Conservation (phyloP, 1,140 invertebrate species). For the Eueides isabella region DNA sequence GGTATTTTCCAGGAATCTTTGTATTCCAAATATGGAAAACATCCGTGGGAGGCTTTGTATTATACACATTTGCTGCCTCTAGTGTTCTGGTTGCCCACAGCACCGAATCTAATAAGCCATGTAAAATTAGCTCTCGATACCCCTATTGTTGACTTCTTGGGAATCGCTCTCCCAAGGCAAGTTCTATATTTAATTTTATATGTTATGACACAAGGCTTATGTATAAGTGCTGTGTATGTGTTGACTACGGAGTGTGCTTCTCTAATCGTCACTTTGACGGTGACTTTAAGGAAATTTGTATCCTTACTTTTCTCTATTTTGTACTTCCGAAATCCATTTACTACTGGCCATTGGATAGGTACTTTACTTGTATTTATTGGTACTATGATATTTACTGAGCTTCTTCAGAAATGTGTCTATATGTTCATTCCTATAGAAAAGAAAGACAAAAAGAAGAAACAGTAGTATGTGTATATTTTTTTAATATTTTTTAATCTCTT, state of each 20-base stretch:
- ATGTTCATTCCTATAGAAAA: constrained; percentile 53
- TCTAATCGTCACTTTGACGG: constrained; percentile 96
- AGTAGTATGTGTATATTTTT: neutral
- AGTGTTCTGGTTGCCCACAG: constrained; percentile 91
- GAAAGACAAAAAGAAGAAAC: constrained; percentile 24
- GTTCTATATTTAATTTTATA: constrained; percentile 93
- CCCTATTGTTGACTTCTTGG: constrained; percentile 78
- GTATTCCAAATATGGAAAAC: constrained; percentile 94
- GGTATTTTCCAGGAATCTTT: constrained; percentile 98
- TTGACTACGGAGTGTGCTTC: constrained; percentile 97
- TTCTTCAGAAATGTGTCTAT: constrained; percentile 80
- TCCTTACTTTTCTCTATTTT: constrained; percentile 97
- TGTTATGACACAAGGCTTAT: constrained; percentile 96
- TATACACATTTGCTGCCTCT: constrained; percentile 96
- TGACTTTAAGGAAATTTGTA: constrained; percentile 97
- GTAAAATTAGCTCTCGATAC: constrained; percentile 84
- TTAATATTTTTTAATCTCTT: too few relatives aligned
- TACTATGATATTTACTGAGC: constrained; percentile 95
- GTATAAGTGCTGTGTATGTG: constrained; percentile 96
- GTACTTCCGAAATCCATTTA: constrained; percentile 98
- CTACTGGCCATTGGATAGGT: constrained; percentile 95
- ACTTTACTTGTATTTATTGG: constrained; percentile 95
- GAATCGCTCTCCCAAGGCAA: constrained; percentile 86
- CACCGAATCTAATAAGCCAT: constrained; percentile 89
- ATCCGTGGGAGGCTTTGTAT: constrained; percentile 96